Evolutionary conservation across 2,888 invertebrate genomes (phyloP).

Genomic region (Andrena fulva): DNA sequence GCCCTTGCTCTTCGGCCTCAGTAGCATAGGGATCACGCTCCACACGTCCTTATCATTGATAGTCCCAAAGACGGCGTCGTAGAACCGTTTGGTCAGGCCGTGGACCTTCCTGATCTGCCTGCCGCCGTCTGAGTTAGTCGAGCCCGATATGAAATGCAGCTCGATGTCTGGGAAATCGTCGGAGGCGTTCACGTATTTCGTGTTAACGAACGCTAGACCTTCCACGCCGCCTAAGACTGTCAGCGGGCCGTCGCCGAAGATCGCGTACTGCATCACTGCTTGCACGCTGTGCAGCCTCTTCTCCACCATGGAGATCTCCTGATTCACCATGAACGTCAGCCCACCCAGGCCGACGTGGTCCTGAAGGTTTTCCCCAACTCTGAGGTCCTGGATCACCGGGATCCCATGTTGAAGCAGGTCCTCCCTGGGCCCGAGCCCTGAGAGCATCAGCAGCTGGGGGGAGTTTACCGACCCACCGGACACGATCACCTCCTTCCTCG

Average conservation of each 20-base stretch:
- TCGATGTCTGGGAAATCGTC: constrained; percentile 96
- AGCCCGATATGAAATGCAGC: constrained; percentile 95
- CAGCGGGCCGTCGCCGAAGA: constrained; percentile 93
- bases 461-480: constrained; percentile 97
- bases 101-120: constrained; percentile 92
- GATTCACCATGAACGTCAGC: constrained; percentile 92
- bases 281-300: constrained; percentile 91
- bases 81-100: constrained; percentile 91
- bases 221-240: constrained; percentile 96
- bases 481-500: constrained; percentile 94
- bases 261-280: constrained; percentile 93
- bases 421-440: constrained; percentile 93
- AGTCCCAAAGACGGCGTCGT: constrained; percentile 90
- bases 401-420: constrained; percentile 91
- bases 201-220: constrained; percentile 95
- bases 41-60: constrained; percentile 92
- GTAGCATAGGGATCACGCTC: constrained; percentile 93
- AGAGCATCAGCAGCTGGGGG: constrained; percentile 96
- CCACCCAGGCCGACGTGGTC: constrained; percentile 96
- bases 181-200: constrained; percentile 92
- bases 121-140: constrained; percentile 94
- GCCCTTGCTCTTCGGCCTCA: constrained; percentile 94
- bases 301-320: constrained; percentile 92
- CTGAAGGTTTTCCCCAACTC: constrained; percentile 94
- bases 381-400: constrained; percentile 92